Evolutionary conservation across 2,888 invertebrate genomes (phyloP).

Genomic region (Protophormia terraenovae): DNA sequence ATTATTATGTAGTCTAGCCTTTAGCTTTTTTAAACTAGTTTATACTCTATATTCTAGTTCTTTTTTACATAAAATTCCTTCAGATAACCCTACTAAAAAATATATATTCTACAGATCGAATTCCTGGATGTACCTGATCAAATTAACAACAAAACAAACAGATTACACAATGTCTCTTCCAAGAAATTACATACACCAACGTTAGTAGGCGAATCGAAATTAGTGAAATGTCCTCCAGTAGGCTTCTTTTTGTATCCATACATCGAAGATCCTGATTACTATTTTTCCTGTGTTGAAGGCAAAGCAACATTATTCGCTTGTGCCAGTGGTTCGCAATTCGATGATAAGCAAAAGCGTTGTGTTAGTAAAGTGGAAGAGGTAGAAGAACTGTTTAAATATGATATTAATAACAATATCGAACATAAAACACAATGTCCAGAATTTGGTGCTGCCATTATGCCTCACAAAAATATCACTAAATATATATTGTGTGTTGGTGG

Average conservation of each 20-base stretch:
- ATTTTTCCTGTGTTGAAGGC: conserved; percentile 21
- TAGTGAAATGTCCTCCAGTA: conserved; percentile 4
- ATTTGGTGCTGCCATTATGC: background rate
- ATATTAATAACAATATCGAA: background rate
- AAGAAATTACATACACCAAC: background rate
- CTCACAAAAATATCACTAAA: background rate
- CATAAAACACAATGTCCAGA: background rate
- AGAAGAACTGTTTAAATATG: background rate
- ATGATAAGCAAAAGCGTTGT: conserved; percentile 16
- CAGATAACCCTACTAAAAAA: too few species aligned
- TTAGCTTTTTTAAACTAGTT: too few species aligned
- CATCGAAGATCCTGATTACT: conserved; percentile 8
- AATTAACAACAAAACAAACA: background rate
- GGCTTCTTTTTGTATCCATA: conserved; percentile 27
- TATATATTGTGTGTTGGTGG: background rate
- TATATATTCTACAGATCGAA: too few species aligned
- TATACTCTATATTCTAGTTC: too few species aligned
- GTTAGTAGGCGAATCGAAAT: background rate
- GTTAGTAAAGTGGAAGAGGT: background rate
- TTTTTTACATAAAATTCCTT: too few species aligned
- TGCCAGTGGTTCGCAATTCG: background rate
- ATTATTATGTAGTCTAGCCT: too few species aligned
- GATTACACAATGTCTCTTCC: background rate
- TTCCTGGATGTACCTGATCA: too few species aligned
- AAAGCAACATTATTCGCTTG: background rate